These are phyloP conservation scores for Alaudala cheleensis DNA, from an alignment of 2,113 vertebrate species.

Conservation along the genomic window DNA sequence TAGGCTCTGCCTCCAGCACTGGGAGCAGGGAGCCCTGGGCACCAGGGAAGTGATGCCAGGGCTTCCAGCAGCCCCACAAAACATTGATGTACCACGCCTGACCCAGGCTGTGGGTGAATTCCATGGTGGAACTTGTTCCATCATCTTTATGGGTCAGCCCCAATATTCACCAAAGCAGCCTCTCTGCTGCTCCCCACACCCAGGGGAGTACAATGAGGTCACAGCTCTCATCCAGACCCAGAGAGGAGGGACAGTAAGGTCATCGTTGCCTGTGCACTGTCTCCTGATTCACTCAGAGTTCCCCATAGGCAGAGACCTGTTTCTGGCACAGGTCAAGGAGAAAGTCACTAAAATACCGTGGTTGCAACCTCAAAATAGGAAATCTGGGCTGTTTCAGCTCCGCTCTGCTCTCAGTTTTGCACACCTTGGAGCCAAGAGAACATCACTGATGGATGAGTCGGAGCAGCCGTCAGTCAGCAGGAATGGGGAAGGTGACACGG, in stretches of 20 bases:
- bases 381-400: not conserved
- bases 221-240: not conserved
- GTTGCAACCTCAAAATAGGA: not conserved
- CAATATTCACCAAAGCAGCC: not conserved
- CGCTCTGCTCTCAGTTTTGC: not conserved
- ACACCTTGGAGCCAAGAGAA: not conserved
- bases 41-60: not conserved
- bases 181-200: not conserved
- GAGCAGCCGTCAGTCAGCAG: not conserved
- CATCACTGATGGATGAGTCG: not conserved
- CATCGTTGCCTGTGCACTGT: fast-evolving
- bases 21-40: not conserved
- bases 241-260: not conserved
- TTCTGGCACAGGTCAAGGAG: not conserved
- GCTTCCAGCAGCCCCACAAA: not conserved
- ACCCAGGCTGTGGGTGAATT: not conserved
- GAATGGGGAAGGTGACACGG: not conserved
- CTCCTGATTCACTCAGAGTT: not conserved
- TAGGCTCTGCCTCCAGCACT: not conserved
- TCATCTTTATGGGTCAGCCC: not conserved
- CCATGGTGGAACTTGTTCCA: not conserved
- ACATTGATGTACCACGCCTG: not conserved
- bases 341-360: not conserved
- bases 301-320: not conserved
- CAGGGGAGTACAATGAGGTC: not conserved